Conservation (phyloP, 37 sponge, comb jelly and placozoan genomes). For the Theonella swinhoei region DNA sequence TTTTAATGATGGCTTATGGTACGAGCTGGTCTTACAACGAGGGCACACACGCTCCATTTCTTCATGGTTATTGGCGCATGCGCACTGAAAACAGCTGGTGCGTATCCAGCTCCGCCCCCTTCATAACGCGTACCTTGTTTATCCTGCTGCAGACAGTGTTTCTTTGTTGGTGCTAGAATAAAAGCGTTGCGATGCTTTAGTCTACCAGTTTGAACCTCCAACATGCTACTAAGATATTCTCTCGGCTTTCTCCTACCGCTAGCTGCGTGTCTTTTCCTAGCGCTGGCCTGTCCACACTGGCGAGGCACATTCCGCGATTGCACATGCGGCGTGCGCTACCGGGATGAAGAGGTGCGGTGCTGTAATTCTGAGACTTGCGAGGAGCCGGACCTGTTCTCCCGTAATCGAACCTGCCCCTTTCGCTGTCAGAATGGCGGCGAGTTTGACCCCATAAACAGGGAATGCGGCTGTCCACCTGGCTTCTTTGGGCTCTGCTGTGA, state of each 20-base stretch:
- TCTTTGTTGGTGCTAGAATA: not conserved
- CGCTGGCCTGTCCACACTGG: slow-evolving; percentile 19
- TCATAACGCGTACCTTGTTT: not conserved
- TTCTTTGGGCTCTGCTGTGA: slow-evolving; percentile 65
- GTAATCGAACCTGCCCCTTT: slow-evolving; percentile 34
- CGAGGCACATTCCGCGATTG: slow-evolving; percentile 47
- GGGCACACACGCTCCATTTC: slow-evolving; percentile 91
- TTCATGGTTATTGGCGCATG: slow-evolving; percentile 22
- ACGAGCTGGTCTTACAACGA: slow-evolving; percentile 90
- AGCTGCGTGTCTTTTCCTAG: slow-evolving; percentile 15
- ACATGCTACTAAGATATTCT: slow-evolving; percentile 12
- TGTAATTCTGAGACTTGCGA: slow-evolving; percentile 33
- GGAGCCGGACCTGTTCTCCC: slow-evolving; percentile 18
- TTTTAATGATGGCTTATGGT: slow-evolving; percentile 88
- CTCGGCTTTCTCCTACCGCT: slow-evolving; percentile 33
- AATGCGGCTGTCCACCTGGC: slow-evolving; percentile 7
- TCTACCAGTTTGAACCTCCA: not conserved
- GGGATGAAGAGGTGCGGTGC: slow-evolving; percentile 43
- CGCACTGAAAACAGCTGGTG: too few species aligned
- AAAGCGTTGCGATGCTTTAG: not conserved
- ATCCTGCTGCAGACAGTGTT: not conserved
- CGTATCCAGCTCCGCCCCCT: not conserved
- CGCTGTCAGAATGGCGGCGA: slow-evolving; percentile 58
- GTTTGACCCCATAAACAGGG: not conserved
- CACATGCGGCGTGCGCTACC: slow-evolving; percentile 29